phyloP scores from a whole-genome alignment of 2,888 invertebrate species.

The Hirtodrosophila cameraria region DNA sequence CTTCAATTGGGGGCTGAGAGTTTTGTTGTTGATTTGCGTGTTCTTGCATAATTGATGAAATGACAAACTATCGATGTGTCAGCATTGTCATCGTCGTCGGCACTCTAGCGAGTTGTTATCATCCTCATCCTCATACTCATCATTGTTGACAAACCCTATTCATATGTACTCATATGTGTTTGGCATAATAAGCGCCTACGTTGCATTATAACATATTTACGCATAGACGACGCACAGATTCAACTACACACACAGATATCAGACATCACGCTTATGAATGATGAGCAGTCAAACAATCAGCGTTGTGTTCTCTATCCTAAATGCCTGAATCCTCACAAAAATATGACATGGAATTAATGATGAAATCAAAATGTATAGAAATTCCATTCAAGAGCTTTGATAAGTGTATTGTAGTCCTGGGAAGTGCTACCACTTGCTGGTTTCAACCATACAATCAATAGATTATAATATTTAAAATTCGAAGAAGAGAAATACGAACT shows the following conservation, averaged over 20 bases:
- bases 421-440: too few species aligned
- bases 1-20: slow-evolving; percentile 52
- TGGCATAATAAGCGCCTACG: slow-evolving; percentile 67
- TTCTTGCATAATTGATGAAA: slow-evolving; percentile 76
- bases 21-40: slow-evolving; percentile 76
- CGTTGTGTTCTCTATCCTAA: slow-evolving; percentile 6
- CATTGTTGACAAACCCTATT: slow-evolving; percentile 53
- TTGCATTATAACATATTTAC: slow-evolving; percentile 51
- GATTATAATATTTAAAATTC: too few species aligned
- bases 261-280: slow-evolving; percentile 53
- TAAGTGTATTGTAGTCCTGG: too few species aligned
- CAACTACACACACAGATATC: slow-evolving; percentile 4
- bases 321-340: slow-evolving; percentile 6
- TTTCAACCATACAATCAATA: too few species aligned
- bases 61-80: slow-evolving; percentile 76
- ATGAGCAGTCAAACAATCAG: slow-evolving; percentile 69
- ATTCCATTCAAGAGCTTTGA: slow-evolving; percentile 6
- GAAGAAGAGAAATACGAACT: too few species aligned
- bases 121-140: slow-evolving; percentile 29
- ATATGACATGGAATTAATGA: slow-evolving; percentile 51
- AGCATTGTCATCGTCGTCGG: slow-evolving; percentile 72
- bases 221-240: slow-evolving; percentile 8
- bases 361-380: slow-evolving; percentile 23
- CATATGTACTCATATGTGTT: slow-evolving; percentile 36
- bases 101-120: slow-evolving; percentile 57